Percentiles rank a stretch among this genome's conserved stretches.
phyloP scores from a whole-genome alignment of 2,888 invertebrate genomes.

The Orthosia gracilis region DNA sequence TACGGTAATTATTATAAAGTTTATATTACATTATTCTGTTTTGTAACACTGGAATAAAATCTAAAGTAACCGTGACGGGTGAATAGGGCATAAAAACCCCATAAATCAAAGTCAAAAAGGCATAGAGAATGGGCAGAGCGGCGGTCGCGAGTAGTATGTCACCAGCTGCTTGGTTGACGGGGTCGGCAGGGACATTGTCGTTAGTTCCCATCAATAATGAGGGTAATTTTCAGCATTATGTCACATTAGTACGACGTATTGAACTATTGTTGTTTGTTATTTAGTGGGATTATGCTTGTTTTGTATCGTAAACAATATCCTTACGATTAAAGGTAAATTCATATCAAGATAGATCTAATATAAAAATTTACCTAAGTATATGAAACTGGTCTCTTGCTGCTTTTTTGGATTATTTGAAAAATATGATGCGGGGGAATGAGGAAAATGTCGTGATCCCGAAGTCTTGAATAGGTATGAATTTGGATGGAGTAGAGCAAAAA shows the following conservation, averaged over 20 bases:
- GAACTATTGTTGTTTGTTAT: conserved; percentile 83
- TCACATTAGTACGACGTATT: conserved; percentile 89
- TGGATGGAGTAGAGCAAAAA: no score
- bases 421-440: no score
- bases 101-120: conserved; percentile 92
- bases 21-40: conserved; percentile 55
- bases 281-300: conserved; percentile 73
- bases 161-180: conserved; percentile 84
- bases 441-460: no score
- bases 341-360: background rate
- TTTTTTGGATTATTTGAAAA: no score
- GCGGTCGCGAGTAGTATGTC: conserved; percentile 87
- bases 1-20: conserved; percentile 55
- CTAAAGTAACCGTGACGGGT: conserved; percentile 88
- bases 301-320: conserved; percentile 38
- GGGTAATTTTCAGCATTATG: conserved; percentile 90
- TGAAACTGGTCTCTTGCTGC: no score
- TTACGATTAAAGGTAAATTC: background rate
- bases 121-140: conserved; percentile 89
- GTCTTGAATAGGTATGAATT: no score
- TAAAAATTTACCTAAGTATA: background rate
- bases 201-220: conserved; percentile 89
- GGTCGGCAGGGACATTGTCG: conserved; percentile 79
- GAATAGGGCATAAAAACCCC: conserved; percentile 90
- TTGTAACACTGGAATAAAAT: conserved; percentile 78